Evolutionary conservation across 1,140 invertebrate genomes (phyloP), one percentile per base, ranked within the genome.

Genomic region (Eumaeus atala): DNA sequence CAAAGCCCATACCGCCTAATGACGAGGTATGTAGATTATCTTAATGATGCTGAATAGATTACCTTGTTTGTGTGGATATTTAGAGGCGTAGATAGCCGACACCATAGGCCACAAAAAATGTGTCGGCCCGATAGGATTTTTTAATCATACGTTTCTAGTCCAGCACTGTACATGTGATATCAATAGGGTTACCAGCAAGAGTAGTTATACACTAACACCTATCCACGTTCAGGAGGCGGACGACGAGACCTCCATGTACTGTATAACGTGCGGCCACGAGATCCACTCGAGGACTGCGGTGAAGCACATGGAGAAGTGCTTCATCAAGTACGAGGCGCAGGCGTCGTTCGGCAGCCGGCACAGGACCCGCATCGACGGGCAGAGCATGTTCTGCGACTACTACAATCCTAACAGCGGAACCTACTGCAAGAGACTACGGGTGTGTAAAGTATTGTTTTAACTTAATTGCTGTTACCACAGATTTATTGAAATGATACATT

Each of bases 361-460:
- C 69, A 96, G 97, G 75, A 98, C 97, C 0, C 90, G 95, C 47
- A 97, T 98, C 62, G 97, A 98, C 84, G 95, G 95, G 11, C 92
- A 95, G 84, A 95, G 96, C 72, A 98, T 99, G 93, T 99, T 99
- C 80, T 99, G 98, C 82, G 98, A 99, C 74, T 97, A 95, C 80
- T 99, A 95, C 78, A 99, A 98, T 88, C 91, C 94, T 4, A 88
- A 91, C 1, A 96, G 95, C 72, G 91, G 92, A 52, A 98, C 97
- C 0, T 99, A 99, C 74, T 99, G 98, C 85, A 99, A 99, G 87
- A 87, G 98, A 48, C 84, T 99, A 11, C 91, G 96, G 64, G 96
- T 88, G n/a, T n/a, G n/a, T n/a, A n/a, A 51, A 69, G 66, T 61
- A 51, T 36, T 48, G 40, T 36, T 54, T 34, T 33, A 8, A 11